Base-by-base conservation (phyloP, 2,113 vertebrate genomes). In the Lasiurus borealis region DNA sequence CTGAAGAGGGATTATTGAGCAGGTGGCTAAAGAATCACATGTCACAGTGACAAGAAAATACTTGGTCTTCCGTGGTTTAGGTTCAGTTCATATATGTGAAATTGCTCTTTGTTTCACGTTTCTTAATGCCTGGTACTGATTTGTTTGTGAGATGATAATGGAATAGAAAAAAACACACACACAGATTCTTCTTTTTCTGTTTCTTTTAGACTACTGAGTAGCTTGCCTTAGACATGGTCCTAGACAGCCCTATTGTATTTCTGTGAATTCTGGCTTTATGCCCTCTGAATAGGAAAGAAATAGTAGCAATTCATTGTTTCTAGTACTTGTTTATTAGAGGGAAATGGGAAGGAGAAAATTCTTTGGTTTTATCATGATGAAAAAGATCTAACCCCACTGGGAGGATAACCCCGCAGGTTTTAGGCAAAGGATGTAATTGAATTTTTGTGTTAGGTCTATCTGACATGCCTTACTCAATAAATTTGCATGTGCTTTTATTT, bases 81-180 rank as follows among this genome's bases (percentile, higher is more conserved):
- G 73, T 94, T 93, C 78, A n/a, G 64, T 78, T 95, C 64, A 50
- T 87, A 84, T 68, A 73, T 96, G 88, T 95, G 91, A 95, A 96
- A 96, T 96, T 96, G 95, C n/a, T 94, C 86, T 97, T 97, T 97
- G 96, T 95, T 97, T 96, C 92, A 81, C 66, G 81, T 94, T 96
- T 96, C 89, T 97, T 88, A 93, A 68, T 97, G 92, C 68, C 75
- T 89, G 25, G 76, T 97, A 88, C 86, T 95, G 86, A 80, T 95
- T 90, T 95, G 85, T 97, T 94, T 87, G 95, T 93, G 91, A 90
- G 78, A 90, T 86, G 69, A 81, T 92, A 88, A 96, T 95, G 71
- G 75, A 88, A 76, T 71, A 94, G 77, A 96, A 77, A 73, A 92
- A 93, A 40, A 40, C 40, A 40, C 3, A 40, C n/a, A 40, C 40